Evolutionary conservation across 2,888 invertebrate species (phyloP).

Genomic region (Nephrotoma guestfalica): DNA sequence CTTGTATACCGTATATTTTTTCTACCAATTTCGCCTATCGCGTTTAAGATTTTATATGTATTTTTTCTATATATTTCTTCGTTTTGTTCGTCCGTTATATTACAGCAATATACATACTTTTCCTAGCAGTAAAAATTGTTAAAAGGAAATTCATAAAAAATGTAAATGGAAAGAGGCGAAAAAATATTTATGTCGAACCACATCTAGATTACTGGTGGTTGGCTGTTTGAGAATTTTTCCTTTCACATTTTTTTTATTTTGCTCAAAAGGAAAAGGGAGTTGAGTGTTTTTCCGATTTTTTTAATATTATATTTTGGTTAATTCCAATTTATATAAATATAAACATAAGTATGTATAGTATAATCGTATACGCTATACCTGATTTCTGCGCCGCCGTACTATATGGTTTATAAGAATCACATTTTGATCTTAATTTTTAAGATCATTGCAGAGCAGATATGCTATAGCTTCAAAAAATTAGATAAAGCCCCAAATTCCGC

Average conservation of each 20-base stretch:
- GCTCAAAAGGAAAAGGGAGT: not conserved
- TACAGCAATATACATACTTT: not conserved
- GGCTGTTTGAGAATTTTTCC: not conserved
- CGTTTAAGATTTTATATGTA: not conserved
- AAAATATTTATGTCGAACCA: not conserved
- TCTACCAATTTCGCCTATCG: slow-evolving; percentile 4
- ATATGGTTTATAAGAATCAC: too few relatives aligned
- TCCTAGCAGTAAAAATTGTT: not conserved
- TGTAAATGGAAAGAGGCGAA: not conserved
- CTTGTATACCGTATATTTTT: not conserved
- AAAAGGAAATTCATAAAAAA: not conserved
- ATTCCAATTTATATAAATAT: not conserved
- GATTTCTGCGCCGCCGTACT: not conserved
- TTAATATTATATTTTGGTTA: not conserved
- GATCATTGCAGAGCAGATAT: too few relatives aligned
- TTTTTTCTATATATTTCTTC: not conserved
- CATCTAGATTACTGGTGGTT: not conserved
- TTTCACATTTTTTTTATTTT: not conserved
- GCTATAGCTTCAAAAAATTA: too few relatives aligned
- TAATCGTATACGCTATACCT: not conserved
- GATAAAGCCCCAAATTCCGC: too few relatives aligned
- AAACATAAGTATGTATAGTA: not conserved
- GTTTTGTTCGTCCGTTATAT: not conserved
- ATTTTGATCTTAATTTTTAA: too few relatives aligned
- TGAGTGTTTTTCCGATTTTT: not conserved